Base-by-base conservation (phyloP, 2,113 vertebrate species). In the Grus americana region DNA sequence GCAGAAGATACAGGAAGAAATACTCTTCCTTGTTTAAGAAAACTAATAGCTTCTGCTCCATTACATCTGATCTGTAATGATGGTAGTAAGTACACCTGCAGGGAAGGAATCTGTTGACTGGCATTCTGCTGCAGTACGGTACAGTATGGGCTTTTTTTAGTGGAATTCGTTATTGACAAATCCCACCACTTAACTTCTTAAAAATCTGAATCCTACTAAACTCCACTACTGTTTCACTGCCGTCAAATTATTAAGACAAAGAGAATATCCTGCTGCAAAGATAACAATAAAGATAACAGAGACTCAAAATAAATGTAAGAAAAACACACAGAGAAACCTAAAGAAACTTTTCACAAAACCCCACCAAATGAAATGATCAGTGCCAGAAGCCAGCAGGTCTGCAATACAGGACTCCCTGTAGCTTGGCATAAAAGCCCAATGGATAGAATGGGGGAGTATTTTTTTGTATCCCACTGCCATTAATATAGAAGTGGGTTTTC, bases 21-120 rank as follows among this genome's bases (percentile, higher is more conserved):
- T 44, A 78, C 67, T 96, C 91, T 97, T 96, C 88, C 95, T 97
- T 97, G 96, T 98, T 98, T 98, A 98, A 98, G 97, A 97, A 97
- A 98, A 98, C 97, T 97, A 97, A 98, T 94, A 97, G 96, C 96
- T 98, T 98, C 98, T 98, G 98, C 98, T 98, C 98, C 98, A 98
- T 98, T 98, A 98, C 98, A 97, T 95, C 98, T 97, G 94, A 98
- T 98, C 96, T 97, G 87, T 98, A 98, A 98, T 98, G 96, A 98
- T 57, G 95, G 96, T 66, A 96, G 96, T 92, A 92, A 97, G 93
- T 82, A 34, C 78, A 97, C 97, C 98, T 94, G 97, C 97, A 94
- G 98, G 95, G 98, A 97, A 98, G 95, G 96, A 96, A 94, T 97
- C 96, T 96, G 89, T 97, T 96, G 96, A 98, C 98, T 98, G 97